Conservation (phyloP, 2,888 invertebrate species). For the Rhagonycha fulva region DNA sequence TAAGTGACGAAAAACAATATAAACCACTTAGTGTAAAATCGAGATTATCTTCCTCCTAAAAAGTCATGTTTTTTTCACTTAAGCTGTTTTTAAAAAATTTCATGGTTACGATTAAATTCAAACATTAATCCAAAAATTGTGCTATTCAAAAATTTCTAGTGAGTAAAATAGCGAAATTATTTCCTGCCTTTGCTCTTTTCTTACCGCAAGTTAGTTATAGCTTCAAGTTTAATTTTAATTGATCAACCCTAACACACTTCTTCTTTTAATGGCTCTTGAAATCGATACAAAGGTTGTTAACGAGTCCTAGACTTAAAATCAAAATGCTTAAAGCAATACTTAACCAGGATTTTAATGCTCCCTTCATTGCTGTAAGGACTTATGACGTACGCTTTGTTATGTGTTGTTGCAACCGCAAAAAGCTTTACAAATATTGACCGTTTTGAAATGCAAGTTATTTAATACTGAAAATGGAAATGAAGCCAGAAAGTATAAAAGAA, state of each 20-base stretch:
- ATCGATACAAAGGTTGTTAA: conserved; percentile 49
- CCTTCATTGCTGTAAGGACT: conserved; percentile 9
- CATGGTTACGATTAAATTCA: no score
- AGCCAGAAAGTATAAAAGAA: not conserved
- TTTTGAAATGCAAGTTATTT: not conserved
- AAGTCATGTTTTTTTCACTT: no score
- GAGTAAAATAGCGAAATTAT: not conserved
- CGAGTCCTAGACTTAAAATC: conserved; percentile 34
- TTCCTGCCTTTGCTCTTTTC: conserved; percentile 1
- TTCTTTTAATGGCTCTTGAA: conserved; percentile 52
- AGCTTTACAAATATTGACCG: not conserved
- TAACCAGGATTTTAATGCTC: conserved; percentile 27
- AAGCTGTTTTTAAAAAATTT: no score
- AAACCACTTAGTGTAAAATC: no score
- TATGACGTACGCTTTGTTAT: conserved; percentile 3
- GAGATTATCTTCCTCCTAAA: no score
- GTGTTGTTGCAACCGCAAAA: conserved; percentile 1
- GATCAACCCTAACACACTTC: conserved; percentile 48
- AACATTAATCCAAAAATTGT: not conserved
- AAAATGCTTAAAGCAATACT: conserved; percentile 31
- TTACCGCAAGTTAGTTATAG: conserved; percentile 34
- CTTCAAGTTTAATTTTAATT: conserved; percentile 47
- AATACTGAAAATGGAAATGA: not conserved
- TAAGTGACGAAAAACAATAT: no score
- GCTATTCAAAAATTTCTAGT: not conserved